A percentile compares a stretch with the other conserved stretches of the same genome.
These are phyloP conservation scores for Synchiropus splendidus DNA, from an alignment of 2,113 vertebrate genomes.

Conservation along the genomic window DNA sequence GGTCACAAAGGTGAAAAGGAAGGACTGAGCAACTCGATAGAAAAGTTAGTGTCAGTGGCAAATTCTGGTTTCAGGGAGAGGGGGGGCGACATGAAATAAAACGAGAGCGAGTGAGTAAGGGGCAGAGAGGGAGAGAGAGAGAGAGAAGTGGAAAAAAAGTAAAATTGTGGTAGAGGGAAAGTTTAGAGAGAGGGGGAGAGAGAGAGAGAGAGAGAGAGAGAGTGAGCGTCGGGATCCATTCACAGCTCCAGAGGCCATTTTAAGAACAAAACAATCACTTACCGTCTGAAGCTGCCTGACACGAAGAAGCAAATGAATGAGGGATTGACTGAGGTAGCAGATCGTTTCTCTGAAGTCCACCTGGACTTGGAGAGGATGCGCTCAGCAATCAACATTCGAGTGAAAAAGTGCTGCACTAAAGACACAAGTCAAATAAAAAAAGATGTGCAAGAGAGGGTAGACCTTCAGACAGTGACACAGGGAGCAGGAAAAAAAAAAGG, in stretches of 20 bases:
- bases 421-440: too few relatives aligned
- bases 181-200: slow-evolving; percentile 16
- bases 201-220: slow-evolving; percentile 9
- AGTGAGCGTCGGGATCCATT: slow-evolving; percentile 11
- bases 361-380: slow-evolving; percentile 5
- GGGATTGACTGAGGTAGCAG: neutral
- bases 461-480: neutral
- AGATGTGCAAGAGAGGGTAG: neutral
- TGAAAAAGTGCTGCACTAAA: too few relatives aligned
- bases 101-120: slow-evolving; percentile 7
- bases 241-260: slow-evolving; percentile 28
- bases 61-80: neutral
- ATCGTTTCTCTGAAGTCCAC: neutral
- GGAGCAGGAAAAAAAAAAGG: slow-evolving; percentile 31
- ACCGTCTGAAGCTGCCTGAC: slow-evolving; percentile 40
- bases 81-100: neutral
- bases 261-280: slow-evolving; percentile 36
- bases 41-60: neutral
- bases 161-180: slow-evolving; percentile 17
- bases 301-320: slow-evolving; percentile 14
- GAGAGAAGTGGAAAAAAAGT: slow-evolving; percentile 6
- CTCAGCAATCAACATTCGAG: slow-evolving; percentile 3
- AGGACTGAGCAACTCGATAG: neutral
- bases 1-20: too few relatives aligned
- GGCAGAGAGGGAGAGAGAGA: slow-evolving; percentile 1